phyloP scores from a whole-genome alignment of 2,113 vertebrate genomes.

The Chrysochloris asiatica region DNA sequence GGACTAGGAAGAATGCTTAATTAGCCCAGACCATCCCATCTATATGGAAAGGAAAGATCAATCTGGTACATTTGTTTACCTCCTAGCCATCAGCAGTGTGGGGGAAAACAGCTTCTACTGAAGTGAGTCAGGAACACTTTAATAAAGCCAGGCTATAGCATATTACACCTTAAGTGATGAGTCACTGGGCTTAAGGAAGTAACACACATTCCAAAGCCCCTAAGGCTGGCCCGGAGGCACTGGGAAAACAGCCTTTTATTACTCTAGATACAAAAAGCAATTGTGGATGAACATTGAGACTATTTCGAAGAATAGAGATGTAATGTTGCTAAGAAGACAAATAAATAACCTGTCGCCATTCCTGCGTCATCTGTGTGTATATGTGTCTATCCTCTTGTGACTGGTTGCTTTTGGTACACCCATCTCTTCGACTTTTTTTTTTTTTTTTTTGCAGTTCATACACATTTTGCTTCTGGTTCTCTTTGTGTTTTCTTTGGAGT shows the following conservation, averaged over 20 bases:
- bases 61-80: constrained; percentile 35
- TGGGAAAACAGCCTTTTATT: constrained; percentile 4
- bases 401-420: not conserved
- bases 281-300: constrained; percentile 8
- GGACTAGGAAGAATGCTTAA: constrained; percentile 16
- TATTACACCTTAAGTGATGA: constrained; percentile 43
- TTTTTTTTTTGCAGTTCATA: too few species aligned
- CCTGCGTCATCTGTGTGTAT: not conserved
- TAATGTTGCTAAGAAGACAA: constrained; percentile 35
- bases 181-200: constrained; percentile 48
- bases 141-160: constrained; percentile 35
- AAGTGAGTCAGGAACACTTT: constrained; percentile 61
- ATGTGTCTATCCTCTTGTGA: not conserved
- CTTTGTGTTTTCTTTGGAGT: not conserved
- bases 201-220: constrained; percentile 4
- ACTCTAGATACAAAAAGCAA: constrained; percentile 51
- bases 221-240: constrained; percentile 47
- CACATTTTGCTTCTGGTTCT: too few species aligned
- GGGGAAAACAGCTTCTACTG: constrained; percentile 39
- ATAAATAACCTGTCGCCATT: not conserved
- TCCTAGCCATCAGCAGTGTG: constrained; percentile 1
- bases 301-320: constrained; percentile 42
- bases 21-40: constrained; percentile 47
- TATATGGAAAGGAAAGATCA: not conserved
- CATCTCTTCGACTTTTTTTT: not conserved